Percentiles rank a stretch among this genome's conserved stretches.
Evolutionary conservation across 2,113 vertebrate species (phyloP).

Genomic region (Crocuta crocuta): DNA sequence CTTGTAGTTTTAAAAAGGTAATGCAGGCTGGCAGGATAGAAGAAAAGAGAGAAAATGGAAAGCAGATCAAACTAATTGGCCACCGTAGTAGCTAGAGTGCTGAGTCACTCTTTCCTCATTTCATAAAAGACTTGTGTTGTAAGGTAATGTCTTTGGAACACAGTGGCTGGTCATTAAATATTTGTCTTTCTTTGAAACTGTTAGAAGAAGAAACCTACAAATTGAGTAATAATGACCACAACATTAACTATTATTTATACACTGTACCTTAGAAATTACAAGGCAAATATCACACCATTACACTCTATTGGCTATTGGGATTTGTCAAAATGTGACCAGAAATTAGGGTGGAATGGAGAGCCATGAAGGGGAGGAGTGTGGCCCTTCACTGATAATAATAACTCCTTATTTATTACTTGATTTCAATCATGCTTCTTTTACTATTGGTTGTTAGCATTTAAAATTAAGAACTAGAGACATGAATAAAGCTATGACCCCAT

Average conservation of each 20-base stretch:
- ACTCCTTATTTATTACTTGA: neutral
- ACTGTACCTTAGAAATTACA: neutral
- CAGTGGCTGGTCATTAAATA: neutral
- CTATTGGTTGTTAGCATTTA: neutral
- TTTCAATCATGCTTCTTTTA: neutral
- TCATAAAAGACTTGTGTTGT: neutral
- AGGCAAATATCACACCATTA: neutral
- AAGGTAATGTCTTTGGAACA: neutral
- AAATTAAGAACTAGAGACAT: slow-evolving; percentile 8
- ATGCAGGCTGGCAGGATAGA: neutral
- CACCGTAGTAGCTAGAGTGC: neutral
- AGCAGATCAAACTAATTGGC: no score
- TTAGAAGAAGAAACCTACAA: slow-evolving; percentile 12
- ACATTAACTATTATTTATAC: neutral
- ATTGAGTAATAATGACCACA: neutral
- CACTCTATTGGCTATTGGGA: neutral
- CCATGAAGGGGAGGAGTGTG: neutral
- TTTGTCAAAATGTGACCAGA: neutral
- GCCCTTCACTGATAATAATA: neutral
- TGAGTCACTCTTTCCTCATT: neutral
- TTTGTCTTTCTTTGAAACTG: slow-evolving; percentile 36
- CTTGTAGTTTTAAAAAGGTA: neutral
- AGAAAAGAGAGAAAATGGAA: neutral
- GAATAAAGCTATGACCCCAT: neutral
- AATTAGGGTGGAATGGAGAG: no score